Evolutionary conservation across 2,888 invertebrate genomes (phyloP).

Genomic region (Odontocerum albicorne): DNA sequence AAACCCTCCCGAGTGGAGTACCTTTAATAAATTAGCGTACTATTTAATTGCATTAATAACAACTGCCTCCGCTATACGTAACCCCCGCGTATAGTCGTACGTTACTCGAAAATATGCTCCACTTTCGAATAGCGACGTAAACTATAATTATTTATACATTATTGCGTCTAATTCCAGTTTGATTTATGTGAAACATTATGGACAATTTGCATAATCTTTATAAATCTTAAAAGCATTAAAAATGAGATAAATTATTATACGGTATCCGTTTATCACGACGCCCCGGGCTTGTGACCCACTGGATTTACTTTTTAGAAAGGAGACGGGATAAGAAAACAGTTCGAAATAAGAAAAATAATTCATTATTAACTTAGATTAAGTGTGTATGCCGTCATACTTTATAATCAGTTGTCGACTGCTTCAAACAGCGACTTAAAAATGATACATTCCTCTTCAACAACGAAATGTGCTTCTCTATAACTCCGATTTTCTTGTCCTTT

Average conservation of each 20-base stretch:
- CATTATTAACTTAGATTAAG: too few species aligned
- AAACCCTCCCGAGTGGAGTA: too few species aligned
- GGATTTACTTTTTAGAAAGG: not conserved
- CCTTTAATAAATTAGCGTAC: conserved; percentile 7
- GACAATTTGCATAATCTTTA: conserved; percentile 3
- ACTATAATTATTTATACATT: conserved; percentile 7
- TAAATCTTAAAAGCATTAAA: not conserved
- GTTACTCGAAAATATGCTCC: not conserved
- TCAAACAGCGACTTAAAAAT: too few species aligned
- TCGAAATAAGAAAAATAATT: too few species aligned
- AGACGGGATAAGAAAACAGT: too few species aligned
- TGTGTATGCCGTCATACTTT: too few species aligned
- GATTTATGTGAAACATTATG: conserved; percentile 6
- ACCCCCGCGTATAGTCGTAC: conserved; percentile 1
- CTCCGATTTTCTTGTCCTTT: too few species aligned
- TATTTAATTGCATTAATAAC: conserved; percentile 16
- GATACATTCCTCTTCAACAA: too few species aligned
- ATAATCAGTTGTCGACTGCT: too few species aligned
- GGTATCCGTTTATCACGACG: not conserved
- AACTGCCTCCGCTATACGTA: conserved; percentile 1
- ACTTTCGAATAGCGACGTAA: not conserved
- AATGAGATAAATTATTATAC: not conserved
- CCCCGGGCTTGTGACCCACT: not conserved
- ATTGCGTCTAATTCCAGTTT: conserved; percentile 1
- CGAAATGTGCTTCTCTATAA: too few species aligned